Base-by-base conservation (phyloP, 2,113 vertebrate genomes). In the Opisthocomus hoazin region DNA sequence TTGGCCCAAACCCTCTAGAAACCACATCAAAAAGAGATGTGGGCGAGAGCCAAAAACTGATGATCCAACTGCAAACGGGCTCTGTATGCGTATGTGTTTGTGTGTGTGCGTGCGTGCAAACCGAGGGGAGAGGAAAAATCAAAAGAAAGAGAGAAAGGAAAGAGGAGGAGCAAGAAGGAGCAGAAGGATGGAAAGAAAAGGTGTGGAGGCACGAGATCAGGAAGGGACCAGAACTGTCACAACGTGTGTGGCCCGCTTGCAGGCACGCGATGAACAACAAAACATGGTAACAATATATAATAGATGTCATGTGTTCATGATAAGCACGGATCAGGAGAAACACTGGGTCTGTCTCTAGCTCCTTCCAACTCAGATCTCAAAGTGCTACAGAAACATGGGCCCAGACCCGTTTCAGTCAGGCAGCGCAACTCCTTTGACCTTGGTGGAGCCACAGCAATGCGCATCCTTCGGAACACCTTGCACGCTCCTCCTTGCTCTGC, bases 1-100 rank as follows among this genome's bases (percentile, higher is more conserved):
- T 96, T 93, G 81, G 95, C 98, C 98, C 98, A 98, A 96, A 97
- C 97, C 93, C 98, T 98, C 96, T 96, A 98, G 97, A 98, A 98
- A 98, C 98, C 97, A 97, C 98, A 98, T 98, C 98, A 98, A 98
- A 98, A 98, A 97, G 93, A 90, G 91, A 97, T 90, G 94, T 95
- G 98, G 96, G 96, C 79, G 95, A 84, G 91, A 97, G 98, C 97
- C 97, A 97, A 98, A 93, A 97, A 58, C 97, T 97, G 97, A 98
- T 94, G 96, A 81, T 98, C 97, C 97, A 97, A 98, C 97, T 98
- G 97, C 94, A 96, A 96, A 89, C 95, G 96, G 94, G 87, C 94
- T 93, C 64, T 94, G 83, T 87, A 41, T 84, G 93, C 32, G 61
- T 80, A 11, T 90, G 83, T 68, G 87, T 78, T 80, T 74, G 88